A percentile compares a stretch with the other conserved stretches of the same genome.
Evolutionary conservation across 2,888 invertebrate species (phyloP).

Genomic region (Melinopterus prodromus): DNA sequence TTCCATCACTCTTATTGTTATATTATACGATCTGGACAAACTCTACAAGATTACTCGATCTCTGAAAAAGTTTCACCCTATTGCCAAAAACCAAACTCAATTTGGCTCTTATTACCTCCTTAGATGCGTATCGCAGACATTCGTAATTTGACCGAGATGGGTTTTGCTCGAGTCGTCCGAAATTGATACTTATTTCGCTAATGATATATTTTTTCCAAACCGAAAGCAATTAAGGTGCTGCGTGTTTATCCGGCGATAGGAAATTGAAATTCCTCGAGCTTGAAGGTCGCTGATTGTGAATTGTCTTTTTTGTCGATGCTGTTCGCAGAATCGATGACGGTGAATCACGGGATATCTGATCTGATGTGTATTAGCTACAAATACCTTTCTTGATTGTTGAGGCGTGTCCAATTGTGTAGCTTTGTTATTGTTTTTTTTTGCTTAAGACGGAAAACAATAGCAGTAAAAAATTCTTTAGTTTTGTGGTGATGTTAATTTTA

Average conservation of each 20-base stretch:
- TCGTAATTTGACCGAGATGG: background rate
- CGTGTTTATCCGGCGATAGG: background rate
- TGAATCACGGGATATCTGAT: background rate
- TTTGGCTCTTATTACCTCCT: background rate
- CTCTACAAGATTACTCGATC: background rate
- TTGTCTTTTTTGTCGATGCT: background rate
- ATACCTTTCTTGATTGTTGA: too few relatives aligned
- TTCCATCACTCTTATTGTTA: too few relatives aligned
- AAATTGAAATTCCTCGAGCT: background rate
- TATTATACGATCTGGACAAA: background rate
- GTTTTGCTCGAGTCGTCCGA: background rate
- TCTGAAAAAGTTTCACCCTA: background rate
- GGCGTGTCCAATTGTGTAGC: too few relatives aligned
- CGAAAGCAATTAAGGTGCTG: too few relatives aligned
- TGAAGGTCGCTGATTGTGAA: background rate
- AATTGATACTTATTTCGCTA: constrained; percentile 14
- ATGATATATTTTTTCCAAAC: background rate
- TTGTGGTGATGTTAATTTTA: too few relatives aligned
- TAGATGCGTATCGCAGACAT: background rate
- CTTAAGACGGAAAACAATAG: too few relatives aligned
- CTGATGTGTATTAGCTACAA: background rate
- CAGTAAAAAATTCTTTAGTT: too few relatives aligned
- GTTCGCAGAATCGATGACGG: background rate
- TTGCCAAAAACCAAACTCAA: background rate
- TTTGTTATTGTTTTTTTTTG: too few relatives aligned